A percentile compares a stretch with the other conserved stretches of the same genome.
Evolutionary conservation across 2,113 vertebrate genomes (phyloP).

Genomic region (Artemisiospiza belli): DNA sequence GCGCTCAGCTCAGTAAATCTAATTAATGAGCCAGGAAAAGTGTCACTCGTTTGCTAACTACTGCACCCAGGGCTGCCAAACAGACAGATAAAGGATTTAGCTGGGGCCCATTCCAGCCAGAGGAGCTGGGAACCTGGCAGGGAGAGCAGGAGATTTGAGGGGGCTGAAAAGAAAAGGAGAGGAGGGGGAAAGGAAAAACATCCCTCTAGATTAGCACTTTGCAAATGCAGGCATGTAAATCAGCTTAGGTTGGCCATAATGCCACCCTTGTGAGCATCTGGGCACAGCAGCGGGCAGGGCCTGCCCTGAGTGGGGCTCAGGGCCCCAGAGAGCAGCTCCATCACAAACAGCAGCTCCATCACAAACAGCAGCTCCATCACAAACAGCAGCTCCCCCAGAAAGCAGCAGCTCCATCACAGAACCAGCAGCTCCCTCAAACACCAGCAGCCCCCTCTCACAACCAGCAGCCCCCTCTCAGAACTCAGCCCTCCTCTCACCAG

Average conservation of each 20-base stretch:
- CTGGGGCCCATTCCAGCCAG: conserved; percentile 23
- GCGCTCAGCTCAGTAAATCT: conserved; percentile 43
- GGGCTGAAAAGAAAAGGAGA: neutral
- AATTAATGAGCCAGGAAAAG: conserved; percentile 54
- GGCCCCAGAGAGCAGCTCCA: neutral
- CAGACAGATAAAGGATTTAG: conserved; percentile 66
- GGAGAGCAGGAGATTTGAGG: conserved; percentile 35
- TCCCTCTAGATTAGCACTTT: conserved; percentile 48
- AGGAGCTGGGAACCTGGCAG: conserved; percentile 64
- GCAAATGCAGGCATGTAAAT: conserved; percentile 66
- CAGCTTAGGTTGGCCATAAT: conserved; percentile 54
- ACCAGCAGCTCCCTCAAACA: too few species aligned
- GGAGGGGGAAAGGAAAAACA: neutral
- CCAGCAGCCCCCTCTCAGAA: neutral
- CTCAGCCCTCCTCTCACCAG: neutral
- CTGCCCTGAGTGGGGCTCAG: neutral
- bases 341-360: too few species aligned
- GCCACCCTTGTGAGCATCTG: conserved; percentile 43
- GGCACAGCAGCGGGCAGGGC: neutral
- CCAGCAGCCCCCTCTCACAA: neutral
- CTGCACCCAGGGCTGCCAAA: conserved; percentile 44
- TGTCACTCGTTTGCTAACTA: conserved; percentile 29
- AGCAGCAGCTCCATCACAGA: neutral
- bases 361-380: too few species aligned
- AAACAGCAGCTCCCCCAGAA: too few species aligned